Evolutionary conservation across 1,140 invertebrate genomes (phyloP).

Genomic region (Penaeus indicus): DNA sequence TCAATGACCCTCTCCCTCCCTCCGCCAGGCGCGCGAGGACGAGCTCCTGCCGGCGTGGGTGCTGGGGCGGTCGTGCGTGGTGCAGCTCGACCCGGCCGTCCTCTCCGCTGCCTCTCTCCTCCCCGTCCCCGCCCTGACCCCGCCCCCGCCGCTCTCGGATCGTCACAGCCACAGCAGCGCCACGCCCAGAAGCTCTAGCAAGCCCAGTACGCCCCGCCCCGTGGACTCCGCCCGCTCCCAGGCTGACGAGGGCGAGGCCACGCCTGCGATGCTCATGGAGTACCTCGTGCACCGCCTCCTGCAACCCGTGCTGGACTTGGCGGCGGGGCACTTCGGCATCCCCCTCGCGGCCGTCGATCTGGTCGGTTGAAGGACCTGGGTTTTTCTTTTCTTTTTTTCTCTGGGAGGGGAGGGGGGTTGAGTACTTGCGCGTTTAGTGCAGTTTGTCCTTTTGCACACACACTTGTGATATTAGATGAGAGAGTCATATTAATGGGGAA

Average conservation of each 20-base stretch:
- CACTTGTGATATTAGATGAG: too few relatives aligned
- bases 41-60: slow-evolving; percentile 46
- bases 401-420: too few relatives aligned
- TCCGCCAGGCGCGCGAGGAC: slow-evolving; percentile 36
- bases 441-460: too few relatives aligned
- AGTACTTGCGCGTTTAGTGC: too few relatives aligned
- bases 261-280: slow-evolving; percentile 2
- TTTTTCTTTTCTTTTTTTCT: too few relatives aligned
- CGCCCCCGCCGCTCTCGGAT: slow-evolving; percentile 28
- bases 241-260: not conserved
- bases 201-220: slow-evolving; percentile 34
- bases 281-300: slow-evolving; percentile 47
- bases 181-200: slow-evolving; percentile 41
- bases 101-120: slow-evolving; percentile 24
- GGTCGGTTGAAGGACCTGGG: not conserved
- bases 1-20: too few relatives aligned
- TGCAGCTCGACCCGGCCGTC: slow-evolving; percentile 33
- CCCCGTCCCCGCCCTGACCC: slow-evolving; percentile 24
- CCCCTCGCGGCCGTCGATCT: slow-evolving; percentile 35
- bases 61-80: slow-evolving; percentile 36
- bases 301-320: slow-evolving; percentile 32
- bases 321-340: not conserved
- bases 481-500: too few relatives aligned
- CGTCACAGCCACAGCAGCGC: slow-evolving; percentile 17
- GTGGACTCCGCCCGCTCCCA: too few relatives aligned